Conservation (phyloP, 1,140 invertebrate species). For the Diuraphis noxia region DNA sequence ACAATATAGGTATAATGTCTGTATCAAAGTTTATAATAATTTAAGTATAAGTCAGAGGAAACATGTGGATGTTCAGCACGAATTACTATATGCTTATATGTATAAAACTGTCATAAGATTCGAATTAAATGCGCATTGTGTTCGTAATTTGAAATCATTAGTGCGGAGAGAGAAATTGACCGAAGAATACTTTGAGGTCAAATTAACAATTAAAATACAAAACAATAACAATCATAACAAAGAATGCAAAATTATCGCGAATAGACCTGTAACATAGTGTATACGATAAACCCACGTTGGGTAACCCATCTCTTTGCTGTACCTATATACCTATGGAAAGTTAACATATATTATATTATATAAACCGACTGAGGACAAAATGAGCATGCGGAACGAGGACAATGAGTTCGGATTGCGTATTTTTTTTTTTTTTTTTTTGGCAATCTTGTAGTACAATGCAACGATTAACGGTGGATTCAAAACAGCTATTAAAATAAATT, state of each 20-base stretch:
- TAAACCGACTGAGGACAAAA: neutral
- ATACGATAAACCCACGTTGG: neutral
- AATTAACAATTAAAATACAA: neutral
- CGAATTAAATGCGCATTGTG: neutral
- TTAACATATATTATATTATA: neutral
- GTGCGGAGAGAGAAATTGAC: neutral
- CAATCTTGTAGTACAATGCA: neutral
- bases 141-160: neutral
- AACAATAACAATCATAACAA: neutral
- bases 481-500: neutral
- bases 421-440: constrained; percentile 18
- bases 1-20: neutral
- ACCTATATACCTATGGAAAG: neutral
- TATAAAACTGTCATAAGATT: neutral
- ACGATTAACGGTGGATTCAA: neutral
- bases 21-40: neutral
- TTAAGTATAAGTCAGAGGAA: neutral
- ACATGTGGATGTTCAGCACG: too few relatives aligned
- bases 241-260: neutral
- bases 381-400: neutral
- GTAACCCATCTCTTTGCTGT: neutral
- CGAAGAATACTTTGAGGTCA: neutral
- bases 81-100: too few relatives aligned
- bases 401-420: neutral
- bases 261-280: neutral